Conservation (phyloP, 2,888 invertebrate genomes). For the Gerris lacustris region DNA sequence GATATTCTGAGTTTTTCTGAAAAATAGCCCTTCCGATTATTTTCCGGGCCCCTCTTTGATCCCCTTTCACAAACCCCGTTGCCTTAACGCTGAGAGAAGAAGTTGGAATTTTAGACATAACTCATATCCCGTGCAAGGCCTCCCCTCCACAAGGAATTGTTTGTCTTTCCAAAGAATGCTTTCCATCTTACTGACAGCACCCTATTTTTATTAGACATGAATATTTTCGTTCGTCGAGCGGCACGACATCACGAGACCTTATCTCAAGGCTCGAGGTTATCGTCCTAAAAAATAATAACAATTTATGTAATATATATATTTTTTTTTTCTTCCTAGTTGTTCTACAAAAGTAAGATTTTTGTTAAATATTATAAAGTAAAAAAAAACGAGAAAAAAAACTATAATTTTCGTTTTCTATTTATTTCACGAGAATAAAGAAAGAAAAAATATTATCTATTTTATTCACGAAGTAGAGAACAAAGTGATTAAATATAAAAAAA, state of each 20-base stretch:
- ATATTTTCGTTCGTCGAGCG: background rate
- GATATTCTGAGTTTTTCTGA: background rate
- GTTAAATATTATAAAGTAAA: no score
- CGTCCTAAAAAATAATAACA: no score
- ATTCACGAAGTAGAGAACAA: no score
- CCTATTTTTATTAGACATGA: background rate
- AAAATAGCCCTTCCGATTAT: slow-evolving; percentile 1
- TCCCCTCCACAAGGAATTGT: background rate
- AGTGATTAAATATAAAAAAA: background rate
- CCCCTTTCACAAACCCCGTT: background rate
- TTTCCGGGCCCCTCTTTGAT: background rate
- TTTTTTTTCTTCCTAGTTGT: no score
- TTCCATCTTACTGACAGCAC: background rate
- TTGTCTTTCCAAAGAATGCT: slow-evolving; percentile 5
- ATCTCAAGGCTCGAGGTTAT: no score
- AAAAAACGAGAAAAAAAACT: no score
- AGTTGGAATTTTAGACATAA: slow-evolving; percentile 3
- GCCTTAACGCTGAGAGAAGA: background rate
- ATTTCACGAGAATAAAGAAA: no score
- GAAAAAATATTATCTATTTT: no score
- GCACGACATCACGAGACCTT: no score
- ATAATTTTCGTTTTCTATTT: no score
- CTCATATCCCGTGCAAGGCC: background rate
- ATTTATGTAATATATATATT: no score
- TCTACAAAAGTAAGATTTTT: no score